phyloP scores from a whole-genome alignment of 2,888 invertebrate species.

The Epistrophe grossulariae region DNA sequence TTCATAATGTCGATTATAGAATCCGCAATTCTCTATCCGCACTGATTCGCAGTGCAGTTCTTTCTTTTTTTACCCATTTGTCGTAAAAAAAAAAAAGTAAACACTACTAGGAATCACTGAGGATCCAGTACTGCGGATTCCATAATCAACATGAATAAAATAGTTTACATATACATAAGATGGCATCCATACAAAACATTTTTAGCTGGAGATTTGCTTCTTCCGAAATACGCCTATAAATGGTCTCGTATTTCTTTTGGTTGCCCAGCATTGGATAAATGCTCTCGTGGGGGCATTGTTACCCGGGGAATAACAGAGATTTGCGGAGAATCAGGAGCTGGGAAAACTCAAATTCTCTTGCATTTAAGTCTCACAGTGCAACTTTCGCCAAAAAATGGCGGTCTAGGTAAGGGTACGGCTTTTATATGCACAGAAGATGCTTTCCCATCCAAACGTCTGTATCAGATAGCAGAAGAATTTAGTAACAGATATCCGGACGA shows the following conservation, averaged over 20 bases:
- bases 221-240: conserved; percentile 72
- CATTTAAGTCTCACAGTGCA: conserved; percentile 89
- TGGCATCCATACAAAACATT: no score
- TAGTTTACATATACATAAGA: no score
- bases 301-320: conserved; percentile 89
- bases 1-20: no score
- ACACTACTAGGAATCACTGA: no score
- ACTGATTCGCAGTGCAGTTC: no score
- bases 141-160: no score
- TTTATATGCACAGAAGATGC: conserved; percentile 90
- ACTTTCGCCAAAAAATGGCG: conserved; percentile 84
- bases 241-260: conserved; percentile 84
- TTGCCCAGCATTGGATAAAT: conserved; percentile 86
- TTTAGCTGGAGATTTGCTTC: conserved; percentile 60
- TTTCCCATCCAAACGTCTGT: conserved; percentile 89
- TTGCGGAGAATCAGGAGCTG: conserved; percentile 89
- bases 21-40: no score
- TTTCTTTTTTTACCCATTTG: no score
- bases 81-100: no score
- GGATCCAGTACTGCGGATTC: no score
- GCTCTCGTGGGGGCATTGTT: conserved; percentile 88
- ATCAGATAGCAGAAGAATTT: conserved; percentile 84
- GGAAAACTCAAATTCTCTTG: conserved; percentile 91
- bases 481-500: conserved; percentile 80
- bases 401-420: conserved; percentile 86